These are phyloP conservation scores for Notodonta ziczac DNA, from an alignment of 2,888 invertebrate genomes.

Conservation along the genomic window DNA sequence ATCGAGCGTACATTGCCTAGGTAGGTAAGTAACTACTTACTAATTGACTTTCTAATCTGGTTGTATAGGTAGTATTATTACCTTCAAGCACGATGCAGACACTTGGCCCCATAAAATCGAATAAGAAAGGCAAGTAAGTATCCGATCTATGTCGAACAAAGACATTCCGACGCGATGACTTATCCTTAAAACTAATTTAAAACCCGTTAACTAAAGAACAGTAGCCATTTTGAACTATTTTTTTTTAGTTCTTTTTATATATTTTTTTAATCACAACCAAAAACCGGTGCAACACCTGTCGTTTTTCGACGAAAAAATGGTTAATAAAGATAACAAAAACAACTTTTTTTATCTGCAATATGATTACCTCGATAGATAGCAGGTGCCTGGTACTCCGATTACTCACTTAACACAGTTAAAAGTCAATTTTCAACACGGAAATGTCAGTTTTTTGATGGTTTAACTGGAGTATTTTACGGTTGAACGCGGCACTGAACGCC, in stretches of 20 bases:
- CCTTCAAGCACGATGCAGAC: not conserved
- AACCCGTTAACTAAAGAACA: slow-evolving; percentile 5
- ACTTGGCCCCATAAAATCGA: not conserved
- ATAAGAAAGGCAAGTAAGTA: not conserved
- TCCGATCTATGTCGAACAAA: slow-evolving; percentile 16
- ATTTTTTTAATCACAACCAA: slow-evolving; percentile 6
- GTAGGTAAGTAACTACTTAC: not conserved
- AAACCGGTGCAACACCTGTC: slow-evolving; percentile 23
- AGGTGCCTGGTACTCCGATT: slow-evolving; percentile 25
- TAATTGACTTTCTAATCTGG: slow-evolving; percentile 1
- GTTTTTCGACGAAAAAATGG: slow-evolving; percentile 12
- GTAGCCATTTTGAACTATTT: not conserved
- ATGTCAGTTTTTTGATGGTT: slow-evolving; percentile 50
- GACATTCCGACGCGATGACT: slow-evolving; percentile 30
- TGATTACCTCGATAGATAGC: slow-evolving; percentile 45
- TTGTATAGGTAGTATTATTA: not conserved
- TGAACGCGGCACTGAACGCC: slow-evolving; percentile 70
- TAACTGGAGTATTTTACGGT: slow-evolving; percentile 57
- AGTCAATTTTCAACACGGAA: slow-evolving; percentile 49
- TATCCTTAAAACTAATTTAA: slow-evolving; percentile 7
- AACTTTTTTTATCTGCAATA: slow-evolving; percentile 41
- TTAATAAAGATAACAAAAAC: slow-evolving; percentile 38
- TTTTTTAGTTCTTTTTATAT: not conserved
- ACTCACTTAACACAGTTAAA: slow-evolving; percentile 52
- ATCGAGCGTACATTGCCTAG: not conserved